Evolutionary conservation across 2,113 vertebrate genomes (phyloP), one percentile per base, ranked within the genome.

Genomic region (Gymnogyps californianus): DNA sequence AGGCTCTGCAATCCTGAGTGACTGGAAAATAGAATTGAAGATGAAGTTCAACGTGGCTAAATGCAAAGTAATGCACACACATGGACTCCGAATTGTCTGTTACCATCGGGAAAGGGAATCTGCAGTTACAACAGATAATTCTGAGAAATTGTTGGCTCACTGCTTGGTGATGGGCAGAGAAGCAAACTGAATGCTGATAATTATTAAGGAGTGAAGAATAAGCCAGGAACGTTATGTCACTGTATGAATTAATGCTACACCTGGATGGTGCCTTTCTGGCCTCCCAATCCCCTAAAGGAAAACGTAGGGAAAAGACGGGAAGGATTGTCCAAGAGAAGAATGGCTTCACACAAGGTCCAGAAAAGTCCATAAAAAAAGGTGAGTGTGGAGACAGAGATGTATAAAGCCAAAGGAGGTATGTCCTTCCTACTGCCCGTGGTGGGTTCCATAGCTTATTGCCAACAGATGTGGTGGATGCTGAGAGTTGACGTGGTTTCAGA

Each of bases 241-340:
- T 40, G 10, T 24, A 31, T 21, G 21, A 90, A 80, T 66, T 49
- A 69, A 36, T 49, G 19, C 28, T 32, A 28, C 6, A 28, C 2
- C 40, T 40, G 9, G 3, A 0, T 29, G 0, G 0, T 76, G 16
- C 10, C 34, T 59, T 67, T 85, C 42, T 64, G 8, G 5, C 32
- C 11, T 32, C 31, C 13, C 6, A 1, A 2, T 26, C 1, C 5
- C 4, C 4, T 69, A 31, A 59, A 80, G 24, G 4, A 47, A 80
- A 72, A 25, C 0, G 1, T 0, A 25, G 20, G 16, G 16, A 52
- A 51, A 57, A 69, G 31, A 12, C 7, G 7, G 16, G 5, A 36
- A 55, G n/a, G 20, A 26, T 11, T 32, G 24, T 31, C 9, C 58
- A 52, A 49, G 44, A 61, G 52, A 67, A 29, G 9, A 71, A 58